Evolutionary conservation across 2,797 vertebrate genomes (phyloP), one percentile per base, ranked within the genome.

Genomic region (Rhinophrynus dorsalis): DNA sequence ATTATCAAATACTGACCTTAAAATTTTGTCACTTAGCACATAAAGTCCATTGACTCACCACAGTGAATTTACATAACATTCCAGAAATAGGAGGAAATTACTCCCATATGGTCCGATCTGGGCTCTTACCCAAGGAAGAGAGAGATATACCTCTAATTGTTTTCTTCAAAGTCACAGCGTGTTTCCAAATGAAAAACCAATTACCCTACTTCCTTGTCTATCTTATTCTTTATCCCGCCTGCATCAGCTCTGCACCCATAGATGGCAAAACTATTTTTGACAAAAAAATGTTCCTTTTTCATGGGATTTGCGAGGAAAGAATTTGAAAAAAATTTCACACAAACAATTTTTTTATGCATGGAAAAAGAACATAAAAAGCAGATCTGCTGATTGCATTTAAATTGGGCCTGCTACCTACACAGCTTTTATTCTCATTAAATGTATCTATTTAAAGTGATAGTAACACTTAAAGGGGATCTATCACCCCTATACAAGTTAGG

Each of bases 261-360:
- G 10, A 60, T 59, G 69, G 45, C 26, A 42, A 66, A 54, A 59
- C 27, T 52, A 73, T 66, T 66, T 73, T 65, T 59, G 27, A 65
- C 44, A 33, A 32, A 51, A 23, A 18, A 51, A 72, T 58, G 44
- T 72, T 58, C 50, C 38, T 35, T 47, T 68, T 64, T 51, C 52
- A 33, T 20, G 60, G 11, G 50, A 3, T 24, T n/a, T 40, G 5
- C 8, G 10, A 35, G 42, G 24, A 51, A 65, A 47, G 32, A 57
- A 48, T 52, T 45, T 3, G n/a, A n/a, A 38, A 13, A 15, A n/a
- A 13, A 13, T n/a, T 38, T 38, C 37, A 15, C 1, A n/a, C n/a
- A n/a, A n/a, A n/a, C n/a, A n/a, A n/a, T n/a, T n/a, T n/a, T n/a
- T n/a, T n/a, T n/a, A n/a, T n/a, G n/a, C n/a, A 38, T 38, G 37